A percentile compares a stretch with the other conserved stretches of the same genome.
These are phyloP conservation scores for Argopecten irradians DNA, from an alignment of 1,140 invertebrate genomes.

Conservation along the genomic window DNA sequence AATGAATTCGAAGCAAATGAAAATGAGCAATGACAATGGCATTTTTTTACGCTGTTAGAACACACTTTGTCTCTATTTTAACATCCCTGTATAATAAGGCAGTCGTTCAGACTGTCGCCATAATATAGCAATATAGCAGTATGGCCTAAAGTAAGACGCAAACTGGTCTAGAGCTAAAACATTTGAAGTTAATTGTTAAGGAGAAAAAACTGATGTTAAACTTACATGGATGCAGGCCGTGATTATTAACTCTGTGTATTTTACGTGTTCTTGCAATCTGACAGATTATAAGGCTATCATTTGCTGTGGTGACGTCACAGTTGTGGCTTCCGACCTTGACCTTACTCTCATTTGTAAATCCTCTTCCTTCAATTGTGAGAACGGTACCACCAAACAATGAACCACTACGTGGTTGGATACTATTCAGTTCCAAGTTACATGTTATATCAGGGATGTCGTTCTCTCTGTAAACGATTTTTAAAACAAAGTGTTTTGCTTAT, in stretches of 20 bases:
- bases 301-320: constrained; percentile 59
- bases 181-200: neutral
- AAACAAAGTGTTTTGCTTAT: too few species aligned
- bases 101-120: too few species aligned
- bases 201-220: neutral
- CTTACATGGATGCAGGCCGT: constrained; percentile 51
- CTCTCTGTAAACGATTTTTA: too few species aligned
- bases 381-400: constrained; percentile 68
- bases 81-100: too few species aligned
- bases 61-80: neutral
- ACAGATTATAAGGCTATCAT: constrained; percentile 58
- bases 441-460: constrained; percentile 52
- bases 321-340: constrained; percentile 58
- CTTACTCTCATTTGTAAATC: constrained; percentile 60
- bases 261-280: constrained; percentile 53
- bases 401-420: constrained; percentile 59
- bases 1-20: too few species aligned
- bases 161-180: neutral
- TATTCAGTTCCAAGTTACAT: constrained; percentile 53
- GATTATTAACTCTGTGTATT: constrained; percentile 58
- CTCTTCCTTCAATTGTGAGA: constrained; percentile 64
- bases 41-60: neutral
- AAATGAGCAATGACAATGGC: too few species aligned
- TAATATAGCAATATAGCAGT: too few species aligned
- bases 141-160: neutral